phyloP scores from a whole-genome alignment of 2,888 invertebrate genomes.

The Archaeoteleia sp. region DNA sequence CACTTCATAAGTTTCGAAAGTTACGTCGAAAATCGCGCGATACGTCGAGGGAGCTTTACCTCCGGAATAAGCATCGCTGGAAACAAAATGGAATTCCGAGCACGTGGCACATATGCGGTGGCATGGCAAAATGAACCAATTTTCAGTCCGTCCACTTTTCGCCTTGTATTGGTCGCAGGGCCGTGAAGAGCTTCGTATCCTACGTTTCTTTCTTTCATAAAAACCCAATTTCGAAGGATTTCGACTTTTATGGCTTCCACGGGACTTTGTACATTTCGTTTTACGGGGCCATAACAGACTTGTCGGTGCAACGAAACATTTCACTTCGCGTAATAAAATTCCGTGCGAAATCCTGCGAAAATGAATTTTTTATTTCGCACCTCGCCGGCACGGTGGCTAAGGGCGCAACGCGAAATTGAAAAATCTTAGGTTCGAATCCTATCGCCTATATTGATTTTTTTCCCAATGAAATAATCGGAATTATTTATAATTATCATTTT shows the following conservation, averaged over 20 bases:
- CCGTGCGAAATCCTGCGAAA: too few relatives aligned
- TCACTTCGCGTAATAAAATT: too few relatives aligned
- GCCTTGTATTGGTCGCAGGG: background rate
- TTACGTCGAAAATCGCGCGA: conserved; percentile 43
- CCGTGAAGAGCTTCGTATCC: too few relatives aligned
- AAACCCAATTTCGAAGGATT: conserved; percentile 7
- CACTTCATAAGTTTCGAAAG: conserved; percentile 42
- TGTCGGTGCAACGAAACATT: conserved; percentile 13
- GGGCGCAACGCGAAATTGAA: too few relatives aligned
- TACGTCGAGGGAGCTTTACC: conserved; percentile 36
- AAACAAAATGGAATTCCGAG: conserved; percentile 46
- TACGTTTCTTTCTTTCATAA: conserved; percentile 15
- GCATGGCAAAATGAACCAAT: conserved; percentile 39
- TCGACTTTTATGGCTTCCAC: conserved; percentile 27
- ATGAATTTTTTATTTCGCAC: too few relatives aligned
- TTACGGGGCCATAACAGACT: conserved; percentile 23
- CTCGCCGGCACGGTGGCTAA: too few relatives aligned
- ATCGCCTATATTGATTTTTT: too few relatives aligned
- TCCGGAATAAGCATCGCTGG: conserved; percentile 37
- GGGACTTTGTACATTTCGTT: conserved; percentile 25
- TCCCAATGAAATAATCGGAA: too few relatives aligned
- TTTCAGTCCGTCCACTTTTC: conserved; percentile 40
- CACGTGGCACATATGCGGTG: conserved; percentile 41
- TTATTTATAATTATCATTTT: too few relatives aligned
- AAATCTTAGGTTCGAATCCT: too few relatives aligned